Evolutionary conservation across 2,113 vertebrate genomes (phyloP).

Genomic region (Megaceryle torquata): DNA sequence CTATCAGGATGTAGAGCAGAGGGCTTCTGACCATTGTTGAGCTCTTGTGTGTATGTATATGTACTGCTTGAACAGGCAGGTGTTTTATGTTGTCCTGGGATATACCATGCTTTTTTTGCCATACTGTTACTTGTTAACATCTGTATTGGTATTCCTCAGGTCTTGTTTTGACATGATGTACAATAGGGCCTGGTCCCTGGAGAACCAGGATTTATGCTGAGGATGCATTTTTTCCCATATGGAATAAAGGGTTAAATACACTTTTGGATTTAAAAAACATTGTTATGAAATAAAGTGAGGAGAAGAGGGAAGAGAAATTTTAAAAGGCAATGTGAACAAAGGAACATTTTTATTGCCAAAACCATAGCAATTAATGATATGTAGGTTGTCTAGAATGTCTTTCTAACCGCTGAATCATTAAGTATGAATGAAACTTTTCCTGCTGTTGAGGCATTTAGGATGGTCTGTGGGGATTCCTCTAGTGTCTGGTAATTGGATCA

Average conservation of each 20-base stretch:
- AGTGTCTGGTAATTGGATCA: background rate
- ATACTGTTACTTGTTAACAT: background rate
- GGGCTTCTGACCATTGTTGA: background rate
- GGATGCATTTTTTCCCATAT: background rate
- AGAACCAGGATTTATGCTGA: background rate
- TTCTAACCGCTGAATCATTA: background rate
- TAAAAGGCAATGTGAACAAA: background rate
- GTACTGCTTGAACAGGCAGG: background rate
- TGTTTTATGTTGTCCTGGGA: background rate
- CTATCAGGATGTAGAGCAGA: background rate
- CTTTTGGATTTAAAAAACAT: background rate
- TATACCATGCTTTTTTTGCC: background rate
- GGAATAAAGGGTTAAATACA: background rate
- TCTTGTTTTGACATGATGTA: background rate
- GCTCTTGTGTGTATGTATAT: background rate
- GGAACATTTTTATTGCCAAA: background rate
- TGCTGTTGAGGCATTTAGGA: background rate
- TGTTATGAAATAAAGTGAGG: background rate
- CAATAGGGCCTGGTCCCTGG: background rate
- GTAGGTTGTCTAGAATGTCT: background rate
- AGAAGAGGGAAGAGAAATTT: background rate
- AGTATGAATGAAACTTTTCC: background rate
- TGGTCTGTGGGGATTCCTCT: background rate
- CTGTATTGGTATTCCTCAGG: background rate
- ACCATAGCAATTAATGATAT: background rate